Evolutionary conservation across 2,113 vertebrate species (phyloP).

Genomic region (Aphyosemion australe): DNA sequence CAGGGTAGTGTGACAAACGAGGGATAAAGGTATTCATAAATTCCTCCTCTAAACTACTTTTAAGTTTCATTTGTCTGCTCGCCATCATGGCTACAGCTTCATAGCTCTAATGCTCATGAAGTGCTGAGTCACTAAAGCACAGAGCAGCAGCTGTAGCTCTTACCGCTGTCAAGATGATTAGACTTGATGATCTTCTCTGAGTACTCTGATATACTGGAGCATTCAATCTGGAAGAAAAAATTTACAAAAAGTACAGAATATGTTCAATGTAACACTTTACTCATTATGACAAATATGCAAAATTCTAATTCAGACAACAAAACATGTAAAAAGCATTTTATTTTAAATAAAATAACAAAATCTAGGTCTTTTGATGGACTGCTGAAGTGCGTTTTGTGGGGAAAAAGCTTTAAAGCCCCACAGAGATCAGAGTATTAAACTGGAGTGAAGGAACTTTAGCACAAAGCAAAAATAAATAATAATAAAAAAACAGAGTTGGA

Average conservation of each 20-base stretch:
- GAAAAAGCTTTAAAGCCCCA: background rate
- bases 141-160: conserved; percentile 62
- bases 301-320: background rate
- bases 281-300: background rate
- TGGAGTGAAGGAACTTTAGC: background rate
- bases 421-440: background rate
- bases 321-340: background rate
- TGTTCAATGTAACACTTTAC: background rate
- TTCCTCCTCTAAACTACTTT: background rate
- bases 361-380: background rate
- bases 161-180: conserved; percentile 96
- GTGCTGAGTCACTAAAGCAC: conserved; percentile 11
- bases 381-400: background rate
- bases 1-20: background rate
- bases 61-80: background rate
- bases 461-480: too few species aligned
- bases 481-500: too few species aligned
- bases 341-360: background rate
- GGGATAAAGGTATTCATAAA: background rate
- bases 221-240: conserved; percentile 87
- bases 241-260: conserved; percentile 7
- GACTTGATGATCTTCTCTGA: conserved; percentile 99
- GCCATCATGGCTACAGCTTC: background rate
- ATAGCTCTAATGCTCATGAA: background rate
- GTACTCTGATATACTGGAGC: conserved; percentile 98